Conservation (phyloP, 2,888 invertebrate genomes). For the Nowickia ferox region DNA sequence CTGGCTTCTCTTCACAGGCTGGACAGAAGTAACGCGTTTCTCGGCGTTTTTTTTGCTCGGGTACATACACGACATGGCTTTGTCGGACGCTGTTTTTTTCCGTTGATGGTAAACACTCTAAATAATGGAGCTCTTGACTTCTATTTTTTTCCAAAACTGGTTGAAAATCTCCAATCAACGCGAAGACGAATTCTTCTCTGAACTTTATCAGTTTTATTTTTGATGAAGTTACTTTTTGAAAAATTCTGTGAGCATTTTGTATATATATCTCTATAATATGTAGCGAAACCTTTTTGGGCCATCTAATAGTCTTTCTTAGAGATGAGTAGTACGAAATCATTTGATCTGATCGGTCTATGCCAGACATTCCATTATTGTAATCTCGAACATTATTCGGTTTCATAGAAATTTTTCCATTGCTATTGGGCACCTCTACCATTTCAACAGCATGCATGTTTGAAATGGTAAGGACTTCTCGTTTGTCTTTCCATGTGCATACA, state of each 20-base stretch:
- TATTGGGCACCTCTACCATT: slow-evolving; percentile 54
- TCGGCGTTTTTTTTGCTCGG: slow-evolving; percentile 43
- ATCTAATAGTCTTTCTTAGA: slow-evolving; percentile 63
- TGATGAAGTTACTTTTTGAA: slow-evolving; percentile 20
- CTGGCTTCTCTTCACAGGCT: slow-evolving; percentile 53
- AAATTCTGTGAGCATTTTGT: slow-evolving; percentile 46
- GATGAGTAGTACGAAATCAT: slow-evolving; percentile 63
- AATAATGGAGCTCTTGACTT: neutral
- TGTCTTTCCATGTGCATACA: slow-evolving; percentile 35
- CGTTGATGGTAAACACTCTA: neutral
- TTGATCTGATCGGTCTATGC: slow-evolving; percentile 52
- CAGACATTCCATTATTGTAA: slow-evolving; percentile 7
- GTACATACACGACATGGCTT: slow-evolving; percentile 37
- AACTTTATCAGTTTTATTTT: slow-evolving; percentile 21
- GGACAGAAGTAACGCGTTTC: slow-evolving; percentile 48
- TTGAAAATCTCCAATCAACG: slow-evolving; percentile 56
- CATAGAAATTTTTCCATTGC: slow-evolving; percentile 56
- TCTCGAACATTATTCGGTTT: slow-evolving; percentile 26
- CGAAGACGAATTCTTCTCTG: slow-evolving; percentile 52
- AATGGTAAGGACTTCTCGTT: slow-evolving; percentile 41
- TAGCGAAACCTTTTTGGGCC: slow-evolving; percentile 22
- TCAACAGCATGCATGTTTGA: slow-evolving; percentile 53
- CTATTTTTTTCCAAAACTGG: neutral
- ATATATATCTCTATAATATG: slow-evolving; percentile 37
- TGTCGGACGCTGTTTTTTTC: slow-evolving; percentile 13